phyloP scores from a whole-genome alignment of 2,888 invertebrate genomes.

The Cerceris ruficornis region DNA sequence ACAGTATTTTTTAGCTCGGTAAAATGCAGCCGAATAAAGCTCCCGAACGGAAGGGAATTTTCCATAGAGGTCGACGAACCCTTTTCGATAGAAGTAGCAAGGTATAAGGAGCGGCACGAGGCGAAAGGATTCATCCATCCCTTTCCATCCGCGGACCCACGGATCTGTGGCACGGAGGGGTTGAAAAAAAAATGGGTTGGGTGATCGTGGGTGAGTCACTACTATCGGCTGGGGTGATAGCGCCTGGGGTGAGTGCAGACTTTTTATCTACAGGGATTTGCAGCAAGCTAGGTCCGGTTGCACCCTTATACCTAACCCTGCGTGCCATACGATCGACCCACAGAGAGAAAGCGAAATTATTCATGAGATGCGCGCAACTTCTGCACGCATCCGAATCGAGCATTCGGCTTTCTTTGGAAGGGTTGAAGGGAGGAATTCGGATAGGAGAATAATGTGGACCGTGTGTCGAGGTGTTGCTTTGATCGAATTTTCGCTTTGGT shows the following conservation, averaged over 20 bases:
- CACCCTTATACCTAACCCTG: constrained; percentile 71
- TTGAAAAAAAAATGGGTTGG: constrained; percentile 77
- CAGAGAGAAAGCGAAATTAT: constrained; percentile 66
- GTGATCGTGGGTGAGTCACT: constrained; percentile 80
- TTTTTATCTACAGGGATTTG: constrained; percentile 80
- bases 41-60: constrained; percentile 8
- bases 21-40: constrained; percentile 1
- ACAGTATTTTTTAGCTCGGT: too few species aligned
- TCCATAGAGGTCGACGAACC: constrained; percentile 56
- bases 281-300: constrained; percentile 77
- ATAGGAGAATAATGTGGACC: constrained; percentile 2
- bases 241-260: constrained; percentile 72
- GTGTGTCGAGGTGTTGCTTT: neutral
- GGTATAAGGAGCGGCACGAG: constrained; percentile 62
- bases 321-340: constrained; percentile 61
- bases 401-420: constrained; percentile 42
- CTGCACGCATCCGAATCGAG: constrained; percentile 52
- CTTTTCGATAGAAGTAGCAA: constrained; percentile 67
- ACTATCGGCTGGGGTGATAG: constrained; percentile 74
- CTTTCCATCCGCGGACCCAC: constrained; percentile 58
- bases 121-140: constrained; percentile 72
- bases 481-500: constrained; percentile 8
- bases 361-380: constrained; percentile 77
- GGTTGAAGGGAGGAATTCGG: constrained; percentile 29
- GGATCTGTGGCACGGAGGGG: constrained; percentile 68